A percentile compares a stretch with the other conserved stretches of the same genome.
Conservation (phyloP, 2,113 vertebrate species). For the Loxodonta africana region DNA sequence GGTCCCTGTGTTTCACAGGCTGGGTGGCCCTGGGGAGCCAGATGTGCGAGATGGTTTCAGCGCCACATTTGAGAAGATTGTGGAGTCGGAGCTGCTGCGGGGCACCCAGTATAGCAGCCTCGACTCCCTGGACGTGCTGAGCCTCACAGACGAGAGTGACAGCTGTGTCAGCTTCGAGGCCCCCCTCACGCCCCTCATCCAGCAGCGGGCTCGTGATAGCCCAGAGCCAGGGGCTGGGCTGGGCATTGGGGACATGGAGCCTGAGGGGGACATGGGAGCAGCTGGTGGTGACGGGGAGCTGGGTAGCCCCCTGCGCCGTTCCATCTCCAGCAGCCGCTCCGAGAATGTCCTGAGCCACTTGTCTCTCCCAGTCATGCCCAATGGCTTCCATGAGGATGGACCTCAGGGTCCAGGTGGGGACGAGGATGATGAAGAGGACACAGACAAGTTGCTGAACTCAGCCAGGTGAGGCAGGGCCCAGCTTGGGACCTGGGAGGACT, state of each 20-base stretch:
- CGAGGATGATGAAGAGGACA: slow-evolving; percentile 85
- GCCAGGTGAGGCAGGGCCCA: slow-evolving; percentile 90
- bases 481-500: not conserved
- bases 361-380: slow-evolving; percentile 93
- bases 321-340: slow-evolving; percentile 96
- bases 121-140: slow-evolving; percentile 96
- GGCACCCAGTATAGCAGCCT: slow-evolving; percentile 98
- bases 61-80: slow-evolving; percentile 97
- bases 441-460: slow-evolving; percentile 92
- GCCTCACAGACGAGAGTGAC: slow-evolving; percentile 97
- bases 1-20: slow-evolving; percentile 59
- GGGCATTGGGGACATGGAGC: slow-evolving; percentile 89
- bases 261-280: slow-evolving; percentile 88
- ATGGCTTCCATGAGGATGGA: slow-evolving; percentile 93
- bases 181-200: slow-evolving; percentile 96
- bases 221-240: slow-evolving; percentile 89
- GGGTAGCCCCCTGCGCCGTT: slow-evolving; percentile 94
- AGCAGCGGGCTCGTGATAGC: slow-evolving; percentile 95
- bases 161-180: slow-evolving; percentile 98
- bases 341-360: slow-evolving; percentile 96
- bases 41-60: slow-evolving; percentile 97
- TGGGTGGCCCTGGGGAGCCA: slow-evolving; percentile 52
- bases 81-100: slow-evolving; percentile 96
- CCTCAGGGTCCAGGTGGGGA: slow-evolving; percentile 60
- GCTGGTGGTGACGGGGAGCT: slow-evolving; percentile 86